These are phyloP conservation scores for Apteryx mantelli DNA, from an alignment of 2,113 vertebrate species.

Conservation along the genomic window DNA sequence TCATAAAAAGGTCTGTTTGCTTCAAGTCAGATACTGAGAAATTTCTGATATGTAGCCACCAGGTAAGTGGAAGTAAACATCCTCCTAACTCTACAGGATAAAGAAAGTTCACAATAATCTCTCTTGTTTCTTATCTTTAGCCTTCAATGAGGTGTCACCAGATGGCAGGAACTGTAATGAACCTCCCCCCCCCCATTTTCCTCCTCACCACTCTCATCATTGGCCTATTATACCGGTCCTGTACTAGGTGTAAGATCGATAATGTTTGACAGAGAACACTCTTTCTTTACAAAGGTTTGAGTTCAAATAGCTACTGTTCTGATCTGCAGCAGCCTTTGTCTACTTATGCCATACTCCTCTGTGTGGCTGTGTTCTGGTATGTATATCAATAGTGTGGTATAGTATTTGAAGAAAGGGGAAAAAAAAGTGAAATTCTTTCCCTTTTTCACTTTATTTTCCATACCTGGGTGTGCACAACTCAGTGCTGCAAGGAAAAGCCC, in stretches of 20 bases:
- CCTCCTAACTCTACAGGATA: conserved; percentile 12
- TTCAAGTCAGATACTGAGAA: conserved; percentile 56
- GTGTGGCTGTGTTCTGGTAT: neutral
- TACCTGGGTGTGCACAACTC: neutral
- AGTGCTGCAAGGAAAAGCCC: neutral
- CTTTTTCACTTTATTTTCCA: neutral
- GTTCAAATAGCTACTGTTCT: neutral
- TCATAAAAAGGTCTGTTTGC: conserved; percentile 57
- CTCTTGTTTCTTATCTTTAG: conserved; percentile 66
- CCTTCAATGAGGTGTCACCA: conserved; percentile 25
- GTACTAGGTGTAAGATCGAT: neutral
- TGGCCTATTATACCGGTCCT: neutral
- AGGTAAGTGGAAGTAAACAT: conserved; percentile 67
- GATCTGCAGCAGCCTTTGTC: neutral
- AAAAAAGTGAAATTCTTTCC: neutral
- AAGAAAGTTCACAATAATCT: conserved; percentile 57
- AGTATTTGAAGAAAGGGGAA: neutral
- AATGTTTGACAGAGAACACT: neutral
- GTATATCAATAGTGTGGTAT: neutral
- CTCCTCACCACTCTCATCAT: neutral
- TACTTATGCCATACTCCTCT: neutral
- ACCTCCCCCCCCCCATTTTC: neutral
- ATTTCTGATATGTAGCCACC: conserved; percentile 37
- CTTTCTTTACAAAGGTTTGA: neutral
- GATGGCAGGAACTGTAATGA: neutral